Percentiles rank a stretch among this genome's conserved stretches.
These are phyloP conservation scores for Aplodontia rufa DNA, from an alignment of 2,113 vertebrate species.

Conservation along the genomic window DNA sequence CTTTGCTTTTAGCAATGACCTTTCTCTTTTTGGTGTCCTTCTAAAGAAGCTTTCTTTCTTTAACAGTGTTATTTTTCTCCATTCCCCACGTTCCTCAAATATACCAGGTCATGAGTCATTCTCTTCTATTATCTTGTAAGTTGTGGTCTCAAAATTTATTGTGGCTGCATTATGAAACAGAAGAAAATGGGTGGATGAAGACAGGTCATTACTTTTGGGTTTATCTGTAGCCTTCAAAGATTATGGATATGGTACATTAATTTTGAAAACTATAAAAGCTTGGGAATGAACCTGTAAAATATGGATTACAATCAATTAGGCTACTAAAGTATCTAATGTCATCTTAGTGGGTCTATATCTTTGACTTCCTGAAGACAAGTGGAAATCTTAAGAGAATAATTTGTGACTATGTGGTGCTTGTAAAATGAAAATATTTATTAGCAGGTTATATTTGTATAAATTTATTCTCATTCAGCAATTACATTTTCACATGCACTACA, in stretches of 20 bases:
- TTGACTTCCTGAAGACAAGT: neutral
- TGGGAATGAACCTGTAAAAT: neutral
- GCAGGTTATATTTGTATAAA: neutral
- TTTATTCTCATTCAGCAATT: neutral
- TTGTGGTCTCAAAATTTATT: neutral
- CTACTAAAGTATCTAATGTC: neutral
- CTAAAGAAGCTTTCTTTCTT: neutral
- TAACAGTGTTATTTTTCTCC: neutral
- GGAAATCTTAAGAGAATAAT: neutral
- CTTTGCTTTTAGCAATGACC: neutral
- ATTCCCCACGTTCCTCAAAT: neutral
- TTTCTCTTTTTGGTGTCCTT: neutral
- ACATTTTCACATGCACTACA: neutral
- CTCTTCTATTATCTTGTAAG: neutral
- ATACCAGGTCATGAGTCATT: neutral
- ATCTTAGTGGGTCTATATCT: neutral
- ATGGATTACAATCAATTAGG: neutral
- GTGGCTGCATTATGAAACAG: neutral
- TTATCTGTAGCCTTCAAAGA: neutral
- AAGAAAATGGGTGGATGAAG: neutral
- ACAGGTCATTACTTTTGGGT: neutral
- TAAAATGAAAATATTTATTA: neutral
- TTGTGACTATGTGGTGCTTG: neutral
- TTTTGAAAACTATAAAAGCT: neutral
- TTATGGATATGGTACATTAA: neutral